Percentiles rank a stretch among this genome's conserved stretches.
phyloP scores from a whole-genome alignment of 2,888 invertebrate genomes.

The Halictus ligatus region DNA sequence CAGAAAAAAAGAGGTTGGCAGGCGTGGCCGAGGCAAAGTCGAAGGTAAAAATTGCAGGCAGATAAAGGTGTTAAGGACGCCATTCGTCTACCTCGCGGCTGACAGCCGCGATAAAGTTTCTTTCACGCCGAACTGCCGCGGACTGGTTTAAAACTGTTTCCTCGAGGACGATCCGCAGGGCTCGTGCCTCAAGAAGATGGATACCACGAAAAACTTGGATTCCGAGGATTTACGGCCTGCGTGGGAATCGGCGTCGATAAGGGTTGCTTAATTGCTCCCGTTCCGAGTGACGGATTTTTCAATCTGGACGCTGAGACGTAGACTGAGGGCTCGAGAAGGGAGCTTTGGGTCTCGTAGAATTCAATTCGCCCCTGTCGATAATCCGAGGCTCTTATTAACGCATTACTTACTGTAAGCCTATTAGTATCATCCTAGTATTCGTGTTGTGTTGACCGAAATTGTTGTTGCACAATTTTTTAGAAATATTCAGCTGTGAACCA shows the following conservation, averaged over 20 bases:
- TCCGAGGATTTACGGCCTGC: constrained; percentile 22
- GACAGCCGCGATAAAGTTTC: constrained; percentile 77
- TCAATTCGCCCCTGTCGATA: neutral
- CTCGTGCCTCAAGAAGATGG: constrained; percentile 41
- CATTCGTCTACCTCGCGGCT: constrained; percentile 74
- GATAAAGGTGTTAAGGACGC: constrained; percentile 73
- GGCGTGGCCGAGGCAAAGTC: constrained; percentile 26
- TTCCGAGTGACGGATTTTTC: neutral
- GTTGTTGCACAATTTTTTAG: no score
- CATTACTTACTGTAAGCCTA: no score
- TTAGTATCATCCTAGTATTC: no score
- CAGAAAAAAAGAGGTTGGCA: constrained; percentile 19
- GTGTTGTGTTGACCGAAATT: no score
- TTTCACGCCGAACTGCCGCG: constrained; percentile 66
- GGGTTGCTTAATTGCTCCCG: constrained; percentile 14
- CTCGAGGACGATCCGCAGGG: constrained; percentile 45
- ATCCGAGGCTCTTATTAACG: neutral
- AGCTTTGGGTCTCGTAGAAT: neutral
- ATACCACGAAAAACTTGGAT: constrained; percentile 54
- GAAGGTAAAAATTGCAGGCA: constrained; percentile 74
- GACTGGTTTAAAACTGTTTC: constrained; percentile 68
- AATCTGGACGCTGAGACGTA: neutral
- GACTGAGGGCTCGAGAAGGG: neutral
- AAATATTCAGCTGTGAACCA: no score
- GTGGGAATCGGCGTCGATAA: constrained; percentile 9